Conservation (phyloP, 1,140 invertebrate species). For the Hydropsyche tenuis region DNA sequence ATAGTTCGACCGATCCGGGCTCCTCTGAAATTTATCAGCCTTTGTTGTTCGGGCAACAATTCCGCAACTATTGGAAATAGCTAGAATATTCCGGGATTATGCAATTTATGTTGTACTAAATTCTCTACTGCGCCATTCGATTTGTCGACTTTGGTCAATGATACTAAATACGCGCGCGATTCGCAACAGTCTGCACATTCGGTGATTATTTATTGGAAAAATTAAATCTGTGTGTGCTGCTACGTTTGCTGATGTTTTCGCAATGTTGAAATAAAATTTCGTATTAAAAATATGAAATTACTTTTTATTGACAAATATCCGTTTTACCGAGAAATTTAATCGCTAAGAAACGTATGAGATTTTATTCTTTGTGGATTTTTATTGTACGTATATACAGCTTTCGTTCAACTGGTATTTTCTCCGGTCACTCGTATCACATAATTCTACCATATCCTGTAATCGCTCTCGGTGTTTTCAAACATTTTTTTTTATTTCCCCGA, state of each 20-base stretch:
- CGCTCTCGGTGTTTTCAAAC: conserved; percentile 14
- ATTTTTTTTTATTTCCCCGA: neutral
- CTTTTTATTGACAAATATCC: too few relatives aligned
- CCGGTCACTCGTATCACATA: conserved; percentile 25
- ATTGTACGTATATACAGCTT: neutral
- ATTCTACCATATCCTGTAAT: conserved; percentile 37
- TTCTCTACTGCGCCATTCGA: too few relatives aligned
- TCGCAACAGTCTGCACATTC: too few relatives aligned
- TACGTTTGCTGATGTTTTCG: too few relatives aligned
- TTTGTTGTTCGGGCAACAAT: neutral
- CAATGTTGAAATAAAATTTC: too few relatives aligned
- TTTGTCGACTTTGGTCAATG: too few relatives aligned
- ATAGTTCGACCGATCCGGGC: conserved; percentile 5
- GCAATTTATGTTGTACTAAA: neutral
- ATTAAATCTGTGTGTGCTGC: too few relatives aligned
- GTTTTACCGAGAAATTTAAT: too few relatives aligned
- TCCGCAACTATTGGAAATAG: conserved; percentile 12
- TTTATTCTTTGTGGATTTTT: neutral
- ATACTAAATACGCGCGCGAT: too few relatives aligned
- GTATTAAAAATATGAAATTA: too few relatives aligned
- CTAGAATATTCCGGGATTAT: neutral
- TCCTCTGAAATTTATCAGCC: neutral
- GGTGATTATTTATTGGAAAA: too few relatives aligned
- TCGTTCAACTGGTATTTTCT: conserved; percentile 15
- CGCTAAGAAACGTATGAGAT: too few relatives aligned